Evolutionary conservation across 37 sponge, comb jelly and placozoan genomes (phyloP).

Genomic region (Corticium candelabrum): DNA sequence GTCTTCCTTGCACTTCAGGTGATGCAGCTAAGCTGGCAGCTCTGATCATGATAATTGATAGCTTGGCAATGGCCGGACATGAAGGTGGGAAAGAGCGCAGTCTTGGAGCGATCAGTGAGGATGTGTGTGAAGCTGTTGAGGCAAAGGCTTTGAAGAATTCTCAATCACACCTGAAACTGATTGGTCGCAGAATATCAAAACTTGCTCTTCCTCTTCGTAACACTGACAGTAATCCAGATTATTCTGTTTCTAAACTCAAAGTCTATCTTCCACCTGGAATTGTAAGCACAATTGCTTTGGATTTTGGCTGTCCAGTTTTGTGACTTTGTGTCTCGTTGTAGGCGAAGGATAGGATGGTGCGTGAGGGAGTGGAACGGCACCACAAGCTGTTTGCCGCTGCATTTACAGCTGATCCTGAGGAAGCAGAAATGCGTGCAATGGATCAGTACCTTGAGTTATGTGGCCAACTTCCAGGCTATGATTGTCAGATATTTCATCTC

Average conservation of each 20-base stretch:
- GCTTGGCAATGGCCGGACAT: neutral
- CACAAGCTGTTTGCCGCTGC: neutral
- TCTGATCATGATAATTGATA: neutral
- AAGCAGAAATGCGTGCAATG: neutral
- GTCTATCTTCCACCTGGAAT: neutral
- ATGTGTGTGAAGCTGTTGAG: too few species aligned
- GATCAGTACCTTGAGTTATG: neutral
- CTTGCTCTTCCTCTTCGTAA: neutral
- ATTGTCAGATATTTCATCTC: neutral
- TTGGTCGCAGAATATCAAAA: neutral
- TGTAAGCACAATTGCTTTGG: neutral
- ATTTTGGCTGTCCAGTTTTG: neutral
- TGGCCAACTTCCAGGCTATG: neutral
- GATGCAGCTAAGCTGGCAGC: neutral
- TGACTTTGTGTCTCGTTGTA: neutral
- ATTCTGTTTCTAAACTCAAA: neutral
- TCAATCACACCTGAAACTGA: neutral
- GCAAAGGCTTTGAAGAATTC: neutral
- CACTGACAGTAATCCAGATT: neutral
- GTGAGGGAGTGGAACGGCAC: neutral
- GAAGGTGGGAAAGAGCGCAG: neutral
- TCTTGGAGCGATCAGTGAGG: neutral
- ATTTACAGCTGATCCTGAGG: neutral
- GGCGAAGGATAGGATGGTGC: neutral
- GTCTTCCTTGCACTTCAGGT: neutral